Base-by-base conservation (phyloP, 2,888 invertebrate species). In the Furcula furcula region DNA sequence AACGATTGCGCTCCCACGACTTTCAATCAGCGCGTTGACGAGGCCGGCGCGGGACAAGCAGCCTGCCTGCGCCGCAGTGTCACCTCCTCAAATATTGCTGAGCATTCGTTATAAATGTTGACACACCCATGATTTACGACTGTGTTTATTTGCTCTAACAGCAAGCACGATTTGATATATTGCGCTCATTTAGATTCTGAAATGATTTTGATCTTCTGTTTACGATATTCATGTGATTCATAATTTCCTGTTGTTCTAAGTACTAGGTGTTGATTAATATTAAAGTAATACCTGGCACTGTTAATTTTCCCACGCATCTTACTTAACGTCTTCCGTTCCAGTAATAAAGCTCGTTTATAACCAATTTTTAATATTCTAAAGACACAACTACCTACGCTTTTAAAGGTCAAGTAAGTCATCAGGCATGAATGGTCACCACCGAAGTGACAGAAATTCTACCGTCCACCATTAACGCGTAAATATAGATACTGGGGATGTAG, bases 1-100 rank as follows among this genome's bases (percentile, higher is more conserved):
- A 77, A 69, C 65, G 57, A 68, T 68, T 66, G 59, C 71, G 76
- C 71, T 78, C 79, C 75, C 82, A 76, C 78, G 72, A 56, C 54
- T 34, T 43, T 30, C 39, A 36, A 31, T 27, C 36, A 32, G 26
- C 30, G 39, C 32, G 42, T 29, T 31, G 32, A 18, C 39, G 33
- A 7, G 12, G 25, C 27, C 13, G 13, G 13, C 13, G 25, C 13
- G 7, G 4, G 13, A 10, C 21, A 2, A 9, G 6, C 2, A 4
- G 6, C 20, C n/a, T 10, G 21, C 21, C 13, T 28, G 16, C 30
- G 19, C 31, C 30, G 29, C 40, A 19, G 10, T 13, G 6, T 4
- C 13, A 12, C 18, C 20, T 19, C 20, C 13, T 20, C 31, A 36
- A 31, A 34, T 35, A 34, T 29, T 36, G 28, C 29, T 34, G 27